phyloP scores from a whole-genome alignment of 92 coral and sea anemone species.

The Phenganax subtilis region DNA sequence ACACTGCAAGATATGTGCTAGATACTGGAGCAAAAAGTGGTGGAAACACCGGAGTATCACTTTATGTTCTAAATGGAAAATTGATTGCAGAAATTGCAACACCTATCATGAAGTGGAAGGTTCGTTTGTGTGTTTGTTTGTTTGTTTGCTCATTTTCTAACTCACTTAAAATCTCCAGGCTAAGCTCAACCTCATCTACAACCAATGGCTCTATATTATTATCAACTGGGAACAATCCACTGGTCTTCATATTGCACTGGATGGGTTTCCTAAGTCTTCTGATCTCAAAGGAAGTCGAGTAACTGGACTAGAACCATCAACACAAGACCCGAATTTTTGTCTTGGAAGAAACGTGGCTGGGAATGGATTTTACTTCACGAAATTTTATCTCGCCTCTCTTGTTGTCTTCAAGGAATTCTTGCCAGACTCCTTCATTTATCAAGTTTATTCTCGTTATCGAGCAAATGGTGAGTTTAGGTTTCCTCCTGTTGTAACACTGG shows the following conservation, averaged over 20 bases:
- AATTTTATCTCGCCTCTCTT: conserved; percentile 67
- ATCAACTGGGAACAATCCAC: conserved; percentile 67
- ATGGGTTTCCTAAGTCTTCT: conserved; percentile 56
- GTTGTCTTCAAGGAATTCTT: conserved; percentile 70
- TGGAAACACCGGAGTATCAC: conserved; percentile 69
- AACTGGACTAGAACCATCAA: conserved; percentile 52
- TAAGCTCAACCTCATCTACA: conserved; percentile 61
- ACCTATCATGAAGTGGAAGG: conserved; percentile 74
- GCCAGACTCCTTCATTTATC: conserved; percentile 49
- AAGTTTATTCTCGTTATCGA: conserved; percentile 63
- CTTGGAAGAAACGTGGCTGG: conserved; percentile 88
- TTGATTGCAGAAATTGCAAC: conserved; percentile 73
- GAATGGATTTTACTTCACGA: conserved; percentile 58
- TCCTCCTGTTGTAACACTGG: not conserved
- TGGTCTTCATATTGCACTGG: conserved; percentile 64
- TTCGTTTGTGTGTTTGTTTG: conserved; percentile 15
- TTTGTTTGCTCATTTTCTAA: no score
- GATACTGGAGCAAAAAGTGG: conserved; percentile 84
- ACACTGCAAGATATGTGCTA: conserved; percentile 59
- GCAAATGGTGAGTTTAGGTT: conserved; percentile 56
- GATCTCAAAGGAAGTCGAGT: conserved; percentile 67
- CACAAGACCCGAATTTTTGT: conserved; percentile 55
- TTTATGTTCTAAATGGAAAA: conserved; percentile 70
- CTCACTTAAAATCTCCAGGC: conserved; percentile 44
- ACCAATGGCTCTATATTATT: conserved; percentile 69